Evolutionary conservation across 1,140 invertebrate genomes (phyloP), one percentile per base, ranked within the genome.

Genomic region (Glomeris maerens): DNA sequence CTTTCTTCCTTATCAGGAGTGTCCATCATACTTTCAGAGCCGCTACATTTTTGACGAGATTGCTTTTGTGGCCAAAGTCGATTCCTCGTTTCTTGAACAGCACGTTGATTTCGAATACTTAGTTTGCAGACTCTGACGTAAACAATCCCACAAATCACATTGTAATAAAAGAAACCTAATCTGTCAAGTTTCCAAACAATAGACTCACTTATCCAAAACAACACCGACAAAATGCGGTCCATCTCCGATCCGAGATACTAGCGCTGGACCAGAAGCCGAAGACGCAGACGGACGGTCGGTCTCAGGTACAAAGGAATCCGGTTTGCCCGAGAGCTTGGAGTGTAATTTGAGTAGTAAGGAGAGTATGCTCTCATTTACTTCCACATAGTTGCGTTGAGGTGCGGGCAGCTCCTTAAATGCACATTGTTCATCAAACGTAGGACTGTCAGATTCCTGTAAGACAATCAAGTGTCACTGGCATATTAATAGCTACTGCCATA

Each of bases 341-440:
- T 96, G 90, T n/a, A 96, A 71, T 65, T 90, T 92, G 7, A 96
- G 70, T 22, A 97, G 68, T 29, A 96, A 69, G 0, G 89, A 90
- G 54, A 96, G 79, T 46, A 96, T 87, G 52, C 86, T 93, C 66
- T 96, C 91, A 57, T 89, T 84, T 2, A 72, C 47, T 38, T 44
- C 29, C 13, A 62, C 41, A 3, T 38, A 2, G 21, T 54, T 46
- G 14, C 14, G 17, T 2, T n/a, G 25, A 21, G 53, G 13, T 13
- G 26, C 26, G 3, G 52, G 54, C 17, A 45, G 26, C 29, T 27
- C 49, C 36, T 50, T 27, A 21, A 42, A 42, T n/a, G n/a, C n/a
- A n/a, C n/a, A n/a, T n/a, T n/a, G n/a, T n/a, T n/a, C n/a, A n/a
- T n/a, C n/a, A n/a, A n/a, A n/a, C n/a, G n/a, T n/a, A n/a, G n/a